A percentile compares a stretch with the other conserved stretches of the same genome.
Evolutionary conservation across 2,113 vertebrate genomes (phyloP).

Genomic region (Poeciliopsis prolifica): DNA sequence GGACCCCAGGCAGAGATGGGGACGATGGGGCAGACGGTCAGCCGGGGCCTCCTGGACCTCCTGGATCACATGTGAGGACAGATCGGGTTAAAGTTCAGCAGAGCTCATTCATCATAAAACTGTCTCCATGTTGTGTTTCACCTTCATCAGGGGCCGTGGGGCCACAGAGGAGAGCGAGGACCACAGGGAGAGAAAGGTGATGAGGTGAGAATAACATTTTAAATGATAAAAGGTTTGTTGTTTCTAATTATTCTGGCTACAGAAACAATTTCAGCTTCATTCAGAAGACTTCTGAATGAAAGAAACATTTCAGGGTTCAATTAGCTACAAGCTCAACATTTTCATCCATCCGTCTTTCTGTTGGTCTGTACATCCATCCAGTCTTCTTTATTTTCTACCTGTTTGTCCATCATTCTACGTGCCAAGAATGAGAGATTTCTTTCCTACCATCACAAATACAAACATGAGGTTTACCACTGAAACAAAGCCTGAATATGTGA

Average conservation of each 20-base stretch:
- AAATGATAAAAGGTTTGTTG: too few species aligned
- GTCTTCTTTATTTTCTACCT: too few species aligned
- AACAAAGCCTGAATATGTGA: neutral
- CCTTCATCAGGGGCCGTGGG: slow-evolving; percentile 81
- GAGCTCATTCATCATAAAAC: neutral
- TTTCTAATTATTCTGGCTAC: too few species aligned
- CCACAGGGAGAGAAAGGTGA: slow-evolving; percentile 86
- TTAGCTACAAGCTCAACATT: too few species aligned
- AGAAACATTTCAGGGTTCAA: too few species aligned
- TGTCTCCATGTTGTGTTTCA: neutral
- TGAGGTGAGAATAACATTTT: slow-evolving; percentile 79
- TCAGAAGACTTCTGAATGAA: neutral
- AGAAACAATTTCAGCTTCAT: neutral
- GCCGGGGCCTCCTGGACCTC: slow-evolving; percentile 75
- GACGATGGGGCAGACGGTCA: slow-evolving; percentile 81
- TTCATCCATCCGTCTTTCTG: neutral
- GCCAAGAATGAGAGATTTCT: neutral
- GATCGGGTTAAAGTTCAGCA: neutral
- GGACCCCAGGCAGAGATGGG: slow-evolving; percentile 81
- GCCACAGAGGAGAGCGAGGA: slow-evolving; percentile 86
- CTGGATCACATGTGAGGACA: slow-evolving; percentile 79
- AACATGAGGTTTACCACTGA: neutral
- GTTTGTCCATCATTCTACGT: neutral
- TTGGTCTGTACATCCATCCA: too few species aligned
- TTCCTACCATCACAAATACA: neutral